Conservation (phyloP, 2,113 vertebrate species). For the Puma concolor region DNA sequence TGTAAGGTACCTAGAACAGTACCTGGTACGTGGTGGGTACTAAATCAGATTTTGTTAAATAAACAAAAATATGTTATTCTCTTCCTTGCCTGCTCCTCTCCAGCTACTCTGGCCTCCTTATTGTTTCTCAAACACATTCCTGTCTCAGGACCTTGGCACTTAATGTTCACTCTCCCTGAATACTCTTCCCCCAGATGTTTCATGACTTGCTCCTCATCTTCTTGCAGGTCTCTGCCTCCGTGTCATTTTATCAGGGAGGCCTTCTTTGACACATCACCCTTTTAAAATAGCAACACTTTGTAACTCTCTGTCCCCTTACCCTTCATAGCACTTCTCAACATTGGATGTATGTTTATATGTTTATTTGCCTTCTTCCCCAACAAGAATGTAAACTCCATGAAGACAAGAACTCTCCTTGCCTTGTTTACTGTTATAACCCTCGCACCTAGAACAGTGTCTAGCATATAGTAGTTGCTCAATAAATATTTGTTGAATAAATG, state of each 20-base stretch:
- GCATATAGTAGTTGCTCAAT: constrained; percentile 13
- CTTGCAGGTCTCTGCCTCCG: background rate
- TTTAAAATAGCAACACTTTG: background rate
- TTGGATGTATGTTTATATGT: background rate
- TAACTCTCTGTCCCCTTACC: background rate
- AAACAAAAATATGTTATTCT: constrained; percentile 14
- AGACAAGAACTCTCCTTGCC: constrained; percentile 13
- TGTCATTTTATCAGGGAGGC: background rate
- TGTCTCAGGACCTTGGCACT: background rate
- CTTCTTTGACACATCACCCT: background rate
- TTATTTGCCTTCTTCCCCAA: constrained; percentile 27
- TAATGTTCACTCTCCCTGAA: background rate
- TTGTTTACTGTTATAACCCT: constrained; percentile 18
- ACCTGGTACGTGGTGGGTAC: background rate
- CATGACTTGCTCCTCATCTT: background rate
- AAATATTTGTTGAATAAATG: constrained; percentile 42
- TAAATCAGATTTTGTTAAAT: constrained; percentile 43
- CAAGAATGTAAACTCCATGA: constrained; percentile 19
- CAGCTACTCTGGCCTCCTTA: background rate
- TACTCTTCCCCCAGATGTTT: background rate
- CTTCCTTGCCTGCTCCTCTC: background rate
- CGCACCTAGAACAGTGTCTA: background rate
- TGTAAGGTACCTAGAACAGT: constrained; percentile 22
- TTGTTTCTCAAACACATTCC: constrained; percentile 34
- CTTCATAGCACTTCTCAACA: constrained; percentile 11